Conservation (phyloP, 2,113 vertebrate genomes). For the Promerops cafer region DNA sequence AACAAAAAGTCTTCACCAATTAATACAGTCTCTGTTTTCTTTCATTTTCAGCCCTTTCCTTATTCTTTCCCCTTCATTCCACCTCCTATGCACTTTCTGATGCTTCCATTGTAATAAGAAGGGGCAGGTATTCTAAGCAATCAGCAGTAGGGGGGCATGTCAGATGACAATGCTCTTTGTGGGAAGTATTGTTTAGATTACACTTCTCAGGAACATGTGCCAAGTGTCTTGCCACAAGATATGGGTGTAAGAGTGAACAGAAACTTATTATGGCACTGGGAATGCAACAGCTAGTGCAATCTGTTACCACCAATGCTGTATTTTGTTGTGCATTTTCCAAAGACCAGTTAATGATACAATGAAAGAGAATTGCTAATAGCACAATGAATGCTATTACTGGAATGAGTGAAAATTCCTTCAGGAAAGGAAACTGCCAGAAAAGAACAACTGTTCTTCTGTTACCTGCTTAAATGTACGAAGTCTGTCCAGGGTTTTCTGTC, state of each 20-base stretch:
- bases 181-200: neutral
- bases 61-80: neutral
- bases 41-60: neutral
- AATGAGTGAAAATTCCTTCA: neutral
- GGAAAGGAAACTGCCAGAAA: neutral
- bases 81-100: neutral
- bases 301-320: rapidly evolving
- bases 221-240: neutral
- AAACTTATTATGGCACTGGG: neutral
- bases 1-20: neutral
- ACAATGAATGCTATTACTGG: neutral
- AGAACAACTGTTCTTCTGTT: neutral
- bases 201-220: neutral
- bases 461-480: slow-evolving; percentile 96
- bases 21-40: neutral
- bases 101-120: neutral
- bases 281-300: neutral
- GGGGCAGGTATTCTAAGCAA: neutral
- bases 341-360: neutral
- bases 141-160: neutral
- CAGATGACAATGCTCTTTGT: neutral
- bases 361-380: neutral
- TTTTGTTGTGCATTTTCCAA: neutral
- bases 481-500: slow-evolving; percentile 90
- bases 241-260: rapidly evolving